Evolutionary conservation across 1,140 invertebrate genomes (phyloP).

Genomic region (Rhynchophorus ferrugineus): DNA sequence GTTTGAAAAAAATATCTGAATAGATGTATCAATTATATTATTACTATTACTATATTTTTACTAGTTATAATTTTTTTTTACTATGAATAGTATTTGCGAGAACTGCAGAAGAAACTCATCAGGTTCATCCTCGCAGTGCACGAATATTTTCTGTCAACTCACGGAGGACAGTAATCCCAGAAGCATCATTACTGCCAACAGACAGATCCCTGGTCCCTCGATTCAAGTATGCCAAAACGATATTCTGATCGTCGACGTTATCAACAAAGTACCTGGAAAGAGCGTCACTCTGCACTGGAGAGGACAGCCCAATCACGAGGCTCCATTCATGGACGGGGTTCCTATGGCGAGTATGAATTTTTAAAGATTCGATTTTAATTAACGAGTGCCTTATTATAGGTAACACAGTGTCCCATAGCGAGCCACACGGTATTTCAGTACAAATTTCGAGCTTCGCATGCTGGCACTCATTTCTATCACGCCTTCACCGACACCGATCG

Average conservation of each 20-base stretch:
- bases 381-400: neutral
- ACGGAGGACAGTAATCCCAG: conserved; percentile 59
- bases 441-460: conserved; percentile 61
- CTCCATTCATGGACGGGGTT: conserved; percentile 80
- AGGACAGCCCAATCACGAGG: conserved; percentile 67
- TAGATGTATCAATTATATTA: too few relatives aligned
- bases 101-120: conserved; percentile 56
- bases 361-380: neutral
- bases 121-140: conserved; percentile 40
- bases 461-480: conserved; percentile 70
- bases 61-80: too few relatives aligned
- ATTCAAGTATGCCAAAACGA: conserved; percentile 85
- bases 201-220: conserved; percentile 71
- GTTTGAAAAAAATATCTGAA: too few relatives aligned
- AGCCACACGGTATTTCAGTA: conserved; percentile 77
- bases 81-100: conserved; percentile 49
- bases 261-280: conserved; percentile 67
- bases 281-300: conserved; percentile 74
- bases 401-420: conserved; percentile 74
- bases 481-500: conserved; percentile 66
- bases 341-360: conserved; percentile 50
- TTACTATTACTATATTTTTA: too few relatives aligned
- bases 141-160: conserved; percentile 56
- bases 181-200: conserved; percentile 68
- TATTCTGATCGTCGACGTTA: conserved; percentile 73